A percentile compares a stretch with the other conserved stretches of the same genome.
Evolutionary conservation across 2,888 invertebrate species (phyloP).

Genomic region (Trisateles emortualis): DNA sequence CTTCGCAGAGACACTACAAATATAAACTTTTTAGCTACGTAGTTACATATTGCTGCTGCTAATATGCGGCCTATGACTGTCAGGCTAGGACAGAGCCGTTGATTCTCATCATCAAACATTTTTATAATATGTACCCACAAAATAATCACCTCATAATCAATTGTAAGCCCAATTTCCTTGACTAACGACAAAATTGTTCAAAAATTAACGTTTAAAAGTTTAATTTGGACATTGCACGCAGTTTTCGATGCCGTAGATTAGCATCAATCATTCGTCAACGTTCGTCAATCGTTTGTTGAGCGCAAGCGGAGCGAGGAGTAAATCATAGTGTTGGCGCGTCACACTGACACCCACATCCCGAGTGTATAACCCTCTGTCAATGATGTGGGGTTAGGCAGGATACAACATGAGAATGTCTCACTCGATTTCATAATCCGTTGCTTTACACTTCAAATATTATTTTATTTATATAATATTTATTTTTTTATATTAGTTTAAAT

Average conservation of each 20-base stretch:
- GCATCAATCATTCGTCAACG: slow-evolving; percentile 52
- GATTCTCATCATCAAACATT: not conserved
- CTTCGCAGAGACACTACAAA: too few species aligned
- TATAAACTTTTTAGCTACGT: too few species aligned
- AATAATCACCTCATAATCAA: slow-evolving; percentile 22
- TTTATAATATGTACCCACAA: not conserved
- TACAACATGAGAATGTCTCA: not conserved
- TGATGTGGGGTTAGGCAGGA: slow-evolving; percentile 25
- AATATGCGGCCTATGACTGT: too few species aligned
- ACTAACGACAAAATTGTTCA: slow-evolving; percentile 39
- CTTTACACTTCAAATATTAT: too few species aligned
- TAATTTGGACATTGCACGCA: slow-evolving; percentile 71
- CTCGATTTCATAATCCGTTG: too few species aligned
- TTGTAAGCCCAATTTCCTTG: slow-evolving; percentile 39
- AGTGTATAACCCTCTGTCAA: slow-evolving; percentile 5
- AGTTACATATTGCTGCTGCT: too few species aligned
- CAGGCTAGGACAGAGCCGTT: not conserved
- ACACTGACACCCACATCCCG: slow-evolving; percentile 80
- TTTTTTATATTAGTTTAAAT: too few species aligned
- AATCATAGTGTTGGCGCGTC: slow-evolving; percentile 83
- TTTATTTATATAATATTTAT: too few species aligned
- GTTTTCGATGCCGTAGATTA: slow-evolving; percentile 75
- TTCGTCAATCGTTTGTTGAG: slow-evolving; percentile 76
- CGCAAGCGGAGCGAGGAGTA: slow-evolving; percentile 81
- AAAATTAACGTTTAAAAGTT: slow-evolving; percentile 60